Evolutionary conservation across 2,888 invertebrate genomes (phyloP).

Genomic region (Drosophila paracracens): DNA sequence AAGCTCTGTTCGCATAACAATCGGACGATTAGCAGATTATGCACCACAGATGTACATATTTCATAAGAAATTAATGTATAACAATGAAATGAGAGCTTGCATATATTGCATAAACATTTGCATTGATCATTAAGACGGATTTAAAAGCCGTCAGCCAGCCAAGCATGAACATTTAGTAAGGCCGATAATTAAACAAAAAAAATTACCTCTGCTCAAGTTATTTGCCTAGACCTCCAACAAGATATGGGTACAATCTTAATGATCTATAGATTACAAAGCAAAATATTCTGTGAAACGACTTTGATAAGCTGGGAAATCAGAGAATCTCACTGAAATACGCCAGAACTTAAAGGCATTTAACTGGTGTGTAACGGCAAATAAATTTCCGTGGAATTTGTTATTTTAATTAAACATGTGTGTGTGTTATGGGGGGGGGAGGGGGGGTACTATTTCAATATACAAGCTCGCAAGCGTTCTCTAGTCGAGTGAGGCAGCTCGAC

Average conservation of each 20-base stretch:
- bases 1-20: not conserved
- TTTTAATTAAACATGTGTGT: constrained; percentile 21
- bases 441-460: not conserved
- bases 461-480: not conserved
- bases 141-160: constrained; percentile 15
- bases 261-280: constrained; percentile 2
- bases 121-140: constrained; percentile 18
- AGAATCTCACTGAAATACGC: not conserved
- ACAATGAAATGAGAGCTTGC: not conserved
- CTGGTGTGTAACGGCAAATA: constrained; percentile 6
- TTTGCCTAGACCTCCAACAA: not conserved
- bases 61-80: not conserved
- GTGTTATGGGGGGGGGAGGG: not conserved
- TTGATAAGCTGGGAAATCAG: constrained; percentile 1
- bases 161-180: constrained; percentile 14
- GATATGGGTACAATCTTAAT: constrained; percentile 29
- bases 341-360: not conserved
- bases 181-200: not conserved
- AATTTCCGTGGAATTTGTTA: constrained; percentile 4
- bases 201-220: not conserved
- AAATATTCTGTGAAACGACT: not conserved
- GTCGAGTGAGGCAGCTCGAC: not conserved
- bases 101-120: constrained; percentile 10
- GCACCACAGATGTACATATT: not conserved
- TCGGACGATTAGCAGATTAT: not conserved